Conservation (phyloP, 1,140 invertebrate species). For the Sarcophaga peregrina region DNA sequence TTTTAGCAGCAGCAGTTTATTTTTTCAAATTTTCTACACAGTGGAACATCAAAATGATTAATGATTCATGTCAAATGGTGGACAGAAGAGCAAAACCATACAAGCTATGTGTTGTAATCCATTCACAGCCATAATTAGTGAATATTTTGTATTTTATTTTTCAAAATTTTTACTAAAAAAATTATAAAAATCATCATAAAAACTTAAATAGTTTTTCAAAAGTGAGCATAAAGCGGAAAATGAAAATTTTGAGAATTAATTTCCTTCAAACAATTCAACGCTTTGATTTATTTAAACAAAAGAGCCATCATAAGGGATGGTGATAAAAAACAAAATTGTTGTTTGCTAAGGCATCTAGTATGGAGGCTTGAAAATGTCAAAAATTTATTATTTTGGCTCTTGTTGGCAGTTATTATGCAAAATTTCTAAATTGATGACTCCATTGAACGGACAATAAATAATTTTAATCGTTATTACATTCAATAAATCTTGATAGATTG, state of each 20-base stretch:
- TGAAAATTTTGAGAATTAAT: not conserved
- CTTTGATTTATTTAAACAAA: not conserved
- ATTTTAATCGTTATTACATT: not conserved
- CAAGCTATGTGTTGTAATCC: not conserved
- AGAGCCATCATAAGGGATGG: no score
- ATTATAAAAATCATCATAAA: not conserved
- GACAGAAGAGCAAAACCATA: not conserved
- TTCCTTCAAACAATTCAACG: not conserved
- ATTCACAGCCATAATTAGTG: not conserved
- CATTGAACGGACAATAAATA: not conserved
- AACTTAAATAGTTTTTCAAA: not conserved
- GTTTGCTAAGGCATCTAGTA: not conserved
- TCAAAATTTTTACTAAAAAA: not conserved
- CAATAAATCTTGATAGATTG: not conserved
- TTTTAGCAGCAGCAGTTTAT: not conserved
- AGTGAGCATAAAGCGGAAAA: not conserved
- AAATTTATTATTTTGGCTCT: not conserved
- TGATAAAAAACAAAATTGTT: no score
- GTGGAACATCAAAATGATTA: not conserved
- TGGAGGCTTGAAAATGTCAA: not conserved
- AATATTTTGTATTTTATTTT: not conserved
- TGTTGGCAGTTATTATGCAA: not conserved
- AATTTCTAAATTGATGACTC: not conserved
- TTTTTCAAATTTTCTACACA: no score
- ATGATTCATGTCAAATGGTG: slow-evolving; percentile 25